A percentile compares a stretch with the other conserved stretches of the same genome.
phyloP scores from a whole-genome alignment of 1,140 invertebrate genomes.

The Telenomus remus region DNA sequence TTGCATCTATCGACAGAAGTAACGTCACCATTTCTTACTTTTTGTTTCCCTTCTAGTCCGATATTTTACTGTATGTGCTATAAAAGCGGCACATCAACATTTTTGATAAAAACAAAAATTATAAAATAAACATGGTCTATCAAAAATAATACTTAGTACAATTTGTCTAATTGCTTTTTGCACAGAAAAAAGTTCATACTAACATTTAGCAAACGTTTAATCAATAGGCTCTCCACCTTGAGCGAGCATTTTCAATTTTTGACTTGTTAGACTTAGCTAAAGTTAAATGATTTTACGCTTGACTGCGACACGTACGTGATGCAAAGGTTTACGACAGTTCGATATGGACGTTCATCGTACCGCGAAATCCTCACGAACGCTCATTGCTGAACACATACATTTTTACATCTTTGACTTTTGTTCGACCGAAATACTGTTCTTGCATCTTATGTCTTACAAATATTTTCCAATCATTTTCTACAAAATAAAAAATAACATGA shows the following conservation, averaged over 20 bases:
- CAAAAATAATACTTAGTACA: no score
- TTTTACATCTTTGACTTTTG: neutral
- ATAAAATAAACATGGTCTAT: no score
- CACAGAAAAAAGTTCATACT: conserved; percentile 43
- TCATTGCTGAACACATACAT: conserved; percentile 9
- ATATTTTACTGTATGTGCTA: no score
- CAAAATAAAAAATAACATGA: no score
- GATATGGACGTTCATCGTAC: conserved; percentile 26
- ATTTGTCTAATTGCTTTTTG: conserved; percentile 12
- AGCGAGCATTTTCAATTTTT: conserved; percentile 50
- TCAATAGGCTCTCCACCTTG: conserved; percentile 56
- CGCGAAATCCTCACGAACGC: conserved; percentile 42
- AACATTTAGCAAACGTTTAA: conserved; percentile 43
- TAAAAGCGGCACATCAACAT: no score
- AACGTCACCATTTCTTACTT: no score
- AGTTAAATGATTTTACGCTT: conserved; percentile 56
- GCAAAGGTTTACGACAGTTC: conserved; percentile 48
- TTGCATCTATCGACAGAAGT: conserved; percentile 32
- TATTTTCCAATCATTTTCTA: no score
- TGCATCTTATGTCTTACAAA: no score
- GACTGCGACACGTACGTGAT: conserved; percentile 48
- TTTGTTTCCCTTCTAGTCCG: no score
- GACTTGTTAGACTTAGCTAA: conserved; percentile 36
- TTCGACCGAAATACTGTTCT: neutral
- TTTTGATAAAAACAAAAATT: no score